Percentiles rank a stretch among this genome's conserved stretches.
Conservation (phyloP, 1,140 invertebrate genomes). For the Cataglyphis hispanica region DNA sequence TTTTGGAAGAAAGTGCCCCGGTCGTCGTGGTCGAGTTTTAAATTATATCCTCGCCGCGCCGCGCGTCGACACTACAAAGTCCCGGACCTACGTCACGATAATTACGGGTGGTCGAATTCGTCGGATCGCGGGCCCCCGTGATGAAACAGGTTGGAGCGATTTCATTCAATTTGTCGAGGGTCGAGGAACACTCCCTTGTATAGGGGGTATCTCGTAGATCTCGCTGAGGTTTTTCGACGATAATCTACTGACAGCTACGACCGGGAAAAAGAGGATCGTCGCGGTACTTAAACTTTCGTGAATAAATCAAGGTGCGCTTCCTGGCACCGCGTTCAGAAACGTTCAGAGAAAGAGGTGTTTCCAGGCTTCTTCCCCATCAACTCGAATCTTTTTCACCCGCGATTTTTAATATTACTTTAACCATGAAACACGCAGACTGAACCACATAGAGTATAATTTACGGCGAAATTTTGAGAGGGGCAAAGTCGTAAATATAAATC, state of each 20-base stretch:
- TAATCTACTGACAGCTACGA: conserved; percentile 7
- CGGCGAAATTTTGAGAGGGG: not conserved
- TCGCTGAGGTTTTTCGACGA: conserved; percentile 49
- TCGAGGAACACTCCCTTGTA: conserved; percentile 42
- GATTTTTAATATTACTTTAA: conserved; percentile 20
- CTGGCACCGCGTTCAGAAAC: not conserved
- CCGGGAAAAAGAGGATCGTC: conserved; percentile 11
- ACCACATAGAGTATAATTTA: conserved; percentile 31
- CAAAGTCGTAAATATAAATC: conserved; percentile 61
- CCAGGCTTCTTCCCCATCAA: not conserved
- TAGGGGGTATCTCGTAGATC: conserved; percentile 56
- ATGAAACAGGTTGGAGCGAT: conserved; percentile 69
- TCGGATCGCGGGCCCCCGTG: conserved; percentile 11
- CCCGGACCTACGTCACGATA: conserved; percentile 73
- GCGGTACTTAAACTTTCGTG: conserved; percentile 28
- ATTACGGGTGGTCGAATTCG: conserved; percentile 68
- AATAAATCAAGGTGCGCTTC: conserved; percentile 42
- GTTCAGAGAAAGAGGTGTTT: not conserved
- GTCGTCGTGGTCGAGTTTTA: conserved; percentile 27
- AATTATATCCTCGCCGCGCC: conserved; percentile 63
- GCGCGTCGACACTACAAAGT: conserved; percentile 38
- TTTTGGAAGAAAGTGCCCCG: not conserved
- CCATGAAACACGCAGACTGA: not conserved
- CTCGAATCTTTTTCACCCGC: not conserved
- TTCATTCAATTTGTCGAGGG: conserved; percentile 73